Evolutionary conservation across 1,140 invertebrate genomes (phyloP).

Genomic region (Drosophila repleta): DNA sequence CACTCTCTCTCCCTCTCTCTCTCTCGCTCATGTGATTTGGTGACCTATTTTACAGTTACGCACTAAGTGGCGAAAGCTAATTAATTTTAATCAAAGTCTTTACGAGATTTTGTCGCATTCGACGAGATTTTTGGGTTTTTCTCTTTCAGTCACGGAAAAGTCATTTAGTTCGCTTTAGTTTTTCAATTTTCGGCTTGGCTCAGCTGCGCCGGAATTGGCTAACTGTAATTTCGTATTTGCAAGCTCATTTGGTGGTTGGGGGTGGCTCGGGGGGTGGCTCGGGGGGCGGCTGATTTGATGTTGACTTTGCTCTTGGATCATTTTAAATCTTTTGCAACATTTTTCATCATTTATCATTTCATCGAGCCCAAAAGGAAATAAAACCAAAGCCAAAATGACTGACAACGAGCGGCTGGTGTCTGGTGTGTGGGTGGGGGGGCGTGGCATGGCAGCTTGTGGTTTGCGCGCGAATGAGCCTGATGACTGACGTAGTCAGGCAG

Average conservation of each 20-base stretch:
- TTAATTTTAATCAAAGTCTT: conserved; percentile 40
- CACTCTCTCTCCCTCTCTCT: no score
- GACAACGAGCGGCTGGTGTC: conserved; percentile 78
- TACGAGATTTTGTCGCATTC: conserved; percentile 28
- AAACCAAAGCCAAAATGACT: conserved; percentile 80
- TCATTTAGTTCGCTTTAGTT: conserved; percentile 38
- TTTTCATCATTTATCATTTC: conserved; percentile 84
- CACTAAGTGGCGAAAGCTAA: conserved; percentile 13
- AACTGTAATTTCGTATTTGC: conserved; percentile 57
- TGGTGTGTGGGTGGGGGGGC: conserved; percentile 3
- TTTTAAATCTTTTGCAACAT: conserved; percentile 82
- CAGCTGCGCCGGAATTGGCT: conserved; percentile 30
- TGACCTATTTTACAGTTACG: not conserved
- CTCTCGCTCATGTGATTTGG: not conserved
- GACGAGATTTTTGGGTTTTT: conserved; percentile 29
- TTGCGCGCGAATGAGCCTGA: conserved; percentile 55
- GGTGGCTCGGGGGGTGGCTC: not conserved
- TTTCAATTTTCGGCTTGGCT: conserved; percentile 29
- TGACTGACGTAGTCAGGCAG: conserved; percentile 59
- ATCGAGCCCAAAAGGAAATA: conserved; percentile 57
- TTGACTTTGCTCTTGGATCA: conserved; percentile 77
- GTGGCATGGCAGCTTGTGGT: conserved; percentile 61
- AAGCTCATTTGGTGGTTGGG: conserved; percentile 52
- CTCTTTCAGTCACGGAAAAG: not conserved
- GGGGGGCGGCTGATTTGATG: conserved; percentile 52